Conservation (phyloP, 2,888 invertebrate species). For the Oxytorus armatus region DNA sequence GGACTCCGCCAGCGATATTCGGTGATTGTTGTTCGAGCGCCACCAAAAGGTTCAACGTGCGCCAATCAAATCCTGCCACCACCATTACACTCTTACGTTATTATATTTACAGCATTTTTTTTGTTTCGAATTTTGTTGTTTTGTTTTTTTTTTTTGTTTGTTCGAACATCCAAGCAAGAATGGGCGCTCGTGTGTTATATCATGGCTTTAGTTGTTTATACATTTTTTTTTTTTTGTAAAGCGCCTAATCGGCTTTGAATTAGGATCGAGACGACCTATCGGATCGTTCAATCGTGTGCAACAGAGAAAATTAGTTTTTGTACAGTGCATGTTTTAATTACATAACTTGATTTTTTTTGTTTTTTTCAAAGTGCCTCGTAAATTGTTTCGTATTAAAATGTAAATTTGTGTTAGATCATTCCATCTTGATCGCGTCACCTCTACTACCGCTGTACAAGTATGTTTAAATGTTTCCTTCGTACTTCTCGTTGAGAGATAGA, state of each 20-base stretch:
- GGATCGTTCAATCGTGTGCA: too few species aligned
- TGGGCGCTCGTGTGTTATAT: not conserved
- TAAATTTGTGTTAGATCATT: slow-evolving; percentile 9
- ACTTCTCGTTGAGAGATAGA: too few species aligned
- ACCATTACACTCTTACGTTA: slow-evolving; percentile 82
- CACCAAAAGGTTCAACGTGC: slow-evolving; percentile 99
- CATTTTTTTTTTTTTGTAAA: not conserved
- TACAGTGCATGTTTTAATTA: too few species aligned
- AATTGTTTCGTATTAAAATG: slow-evolving; percentile 4
- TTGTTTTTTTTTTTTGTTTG: slow-evolving; percentile 23
- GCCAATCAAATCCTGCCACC: slow-evolving; percentile 98
- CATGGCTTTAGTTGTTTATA: not conserved
- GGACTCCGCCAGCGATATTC: slow-evolving; percentile 98
- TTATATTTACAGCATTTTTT: slow-evolving; percentile 73
- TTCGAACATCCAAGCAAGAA: slow-evolving; percentile 34
- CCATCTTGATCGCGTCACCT: not conserved
- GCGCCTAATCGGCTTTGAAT: not conserved
- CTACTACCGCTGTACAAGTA: not conserved
- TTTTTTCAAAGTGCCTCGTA: not conserved
- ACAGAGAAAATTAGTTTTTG: too few species aligned
- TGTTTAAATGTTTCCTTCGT: not conserved
- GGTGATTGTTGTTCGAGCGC: slow-evolving; percentile 98
- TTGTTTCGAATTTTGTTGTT: slow-evolving; percentile 45
- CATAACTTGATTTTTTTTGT: not conserved
- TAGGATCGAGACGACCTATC: not conserved